These are phyloP conservation scores for Amazona ochrocephala DNA, from an alignment of 2,797 vertebrate genomes.

Conservation along the genomic window DNA sequence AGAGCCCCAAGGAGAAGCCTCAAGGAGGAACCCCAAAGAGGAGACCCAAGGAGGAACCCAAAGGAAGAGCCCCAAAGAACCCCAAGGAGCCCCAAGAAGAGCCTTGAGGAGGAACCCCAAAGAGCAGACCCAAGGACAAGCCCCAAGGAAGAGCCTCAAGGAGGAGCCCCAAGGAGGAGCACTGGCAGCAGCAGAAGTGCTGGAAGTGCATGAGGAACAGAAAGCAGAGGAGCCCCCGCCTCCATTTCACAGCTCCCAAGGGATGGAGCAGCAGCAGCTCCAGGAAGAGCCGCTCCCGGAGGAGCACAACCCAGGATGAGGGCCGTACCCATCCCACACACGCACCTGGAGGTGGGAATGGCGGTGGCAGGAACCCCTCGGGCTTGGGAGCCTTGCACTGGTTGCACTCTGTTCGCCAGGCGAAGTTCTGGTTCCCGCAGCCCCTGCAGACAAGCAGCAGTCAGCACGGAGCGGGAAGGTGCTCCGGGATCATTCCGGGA, in stretches of 20 bases:
- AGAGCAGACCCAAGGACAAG: too few species aligned
- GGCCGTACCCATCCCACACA: not conserved
- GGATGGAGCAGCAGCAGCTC: not conserved
- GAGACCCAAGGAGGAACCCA: not conserved
- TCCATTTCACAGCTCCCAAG: fast-evolving
- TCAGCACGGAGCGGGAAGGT: not conserved
- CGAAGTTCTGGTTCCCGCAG: conserved; percentile 98
- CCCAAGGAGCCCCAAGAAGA: too few species aligned
- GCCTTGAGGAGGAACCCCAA: too few species aligned
- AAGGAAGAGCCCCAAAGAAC: too few species aligned
- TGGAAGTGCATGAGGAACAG: fast-evolving
- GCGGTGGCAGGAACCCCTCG: conserved; percentile 90
- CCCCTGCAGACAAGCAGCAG: conserved; percentile 69
- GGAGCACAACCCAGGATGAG: not conserved
- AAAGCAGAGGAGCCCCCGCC: fast-evolving
- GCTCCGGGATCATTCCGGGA: not conserved
- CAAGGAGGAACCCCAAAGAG: too few species aligned
- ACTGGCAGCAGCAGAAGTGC: not conserved
- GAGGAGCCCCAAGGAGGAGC: not conserved
- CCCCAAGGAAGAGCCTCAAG: too few species aligned
- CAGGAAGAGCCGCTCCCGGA: fast-evolving
- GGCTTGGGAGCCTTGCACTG: conserved; percentile 98
- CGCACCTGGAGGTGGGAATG: conserved; percentile 89
- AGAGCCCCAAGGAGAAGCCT: too few species aligned
- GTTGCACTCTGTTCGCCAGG: conserved; percentile 98